Evolutionary conservation across 2,888 invertebrate species (phyloP), one percentile per base, ranked within the genome.

Genomic region (Eupithecia pulchellata): DNA sequence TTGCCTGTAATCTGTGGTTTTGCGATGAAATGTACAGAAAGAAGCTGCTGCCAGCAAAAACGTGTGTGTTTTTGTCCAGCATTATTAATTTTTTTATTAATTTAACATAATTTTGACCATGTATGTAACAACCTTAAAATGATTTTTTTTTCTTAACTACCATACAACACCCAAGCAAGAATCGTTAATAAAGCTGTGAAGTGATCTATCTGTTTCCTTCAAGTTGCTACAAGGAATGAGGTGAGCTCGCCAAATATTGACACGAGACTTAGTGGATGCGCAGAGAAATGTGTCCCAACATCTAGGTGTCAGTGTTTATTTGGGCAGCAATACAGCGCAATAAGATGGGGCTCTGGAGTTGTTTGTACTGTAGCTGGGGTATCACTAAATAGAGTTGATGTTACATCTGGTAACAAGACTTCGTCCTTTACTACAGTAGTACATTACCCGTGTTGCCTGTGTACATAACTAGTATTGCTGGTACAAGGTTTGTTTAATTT

Each of bases 251-350:
- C 87, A 91, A 92, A 92, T 90, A 91, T 92, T 91, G 89, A 89
- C 91, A 82, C 82, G 79, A 87, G 88, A 86, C 91, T 91, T 89
- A 89, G 87, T 87, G 86, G 80, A 87, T 85, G 85, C 86, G 89
- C 86, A 86, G 88, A 90, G 91, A 90, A 89, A 91, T 90, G 89
- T 90, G 86, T 86, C 87, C 89, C 87, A 89, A 90, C 87, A 88
- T 76, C 77, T 82, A 89, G 90, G 91, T 91, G 91, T 89, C 84
- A 85, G 79, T 88, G 88, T 86, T 86, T 91, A 84, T 91, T 91
- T 92, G 89, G 82, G 71, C 75, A 89, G 90, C 90, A 87, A 89
- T 90, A 89, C 86, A 89, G 81, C 83, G 87, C 88, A 86, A 86
- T 87, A 86, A 86, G 83, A 81, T 34, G 60, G 42, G 63, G 27